Percentiles rank a stretch among this genome's conserved stretches.
phyloP scores from a whole-genome alignment of 1,140 invertebrate species.

The Drosophila tropicalis region DNA sequence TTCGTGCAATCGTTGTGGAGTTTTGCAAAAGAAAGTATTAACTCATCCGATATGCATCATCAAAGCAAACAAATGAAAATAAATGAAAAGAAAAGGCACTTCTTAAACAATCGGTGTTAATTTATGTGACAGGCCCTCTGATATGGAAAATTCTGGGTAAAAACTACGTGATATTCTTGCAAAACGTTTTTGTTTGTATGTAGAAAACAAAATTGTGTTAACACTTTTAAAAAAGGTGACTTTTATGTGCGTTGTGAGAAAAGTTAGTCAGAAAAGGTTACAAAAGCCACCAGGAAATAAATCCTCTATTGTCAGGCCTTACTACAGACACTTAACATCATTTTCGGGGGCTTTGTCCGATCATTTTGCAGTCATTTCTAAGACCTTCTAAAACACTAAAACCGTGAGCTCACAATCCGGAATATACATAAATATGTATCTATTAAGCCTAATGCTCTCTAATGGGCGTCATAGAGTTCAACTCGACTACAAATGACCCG shows the following conservation, averaged over 20 bases:
- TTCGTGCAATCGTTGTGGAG: slow-evolving; percentile 67
- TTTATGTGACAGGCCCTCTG: slow-evolving; percentile 50
- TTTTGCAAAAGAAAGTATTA: slow-evolving; percentile 27
- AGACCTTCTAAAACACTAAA: slow-evolving; percentile 30
- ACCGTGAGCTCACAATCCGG: not conserved
- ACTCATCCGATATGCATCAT: slow-evolving; percentile 17
- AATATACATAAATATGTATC: not conserved
- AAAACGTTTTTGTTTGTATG: slow-evolving; percentile 1
- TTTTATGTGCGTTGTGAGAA: slow-evolving; percentile 22
- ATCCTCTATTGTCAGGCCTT: slow-evolving; percentile 38
- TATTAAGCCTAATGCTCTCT: slow-evolving; percentile 29
- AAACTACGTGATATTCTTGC: slow-evolving; percentile 48
- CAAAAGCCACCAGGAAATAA: slow-evolving; percentile 48
- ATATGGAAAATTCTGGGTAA: slow-evolving; percentile 39
- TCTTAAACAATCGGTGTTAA: slow-evolving; percentile 19
- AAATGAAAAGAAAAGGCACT: not conserved
- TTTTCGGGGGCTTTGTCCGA: slow-evolving; percentile 29
- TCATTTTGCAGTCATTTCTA: slow-evolving; percentile 47
- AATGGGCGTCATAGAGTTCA: slow-evolving; percentile 29
- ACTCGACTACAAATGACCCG: slow-evolving; percentile 24
- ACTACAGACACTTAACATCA: slow-evolving; percentile 12
- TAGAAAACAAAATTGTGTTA: slow-evolving; percentile 16
- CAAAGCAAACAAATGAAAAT: slow-evolving; percentile 9
- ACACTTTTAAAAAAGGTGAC: too few relatives aligned
- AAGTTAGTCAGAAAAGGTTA: slow-evolving; percentile 36